Evolutionary conservation across 2,113 vertebrate genomes (phyloP), one percentile per base, ranked within the genome.

Genomic region (Zosterops borbonicus): DNA sequence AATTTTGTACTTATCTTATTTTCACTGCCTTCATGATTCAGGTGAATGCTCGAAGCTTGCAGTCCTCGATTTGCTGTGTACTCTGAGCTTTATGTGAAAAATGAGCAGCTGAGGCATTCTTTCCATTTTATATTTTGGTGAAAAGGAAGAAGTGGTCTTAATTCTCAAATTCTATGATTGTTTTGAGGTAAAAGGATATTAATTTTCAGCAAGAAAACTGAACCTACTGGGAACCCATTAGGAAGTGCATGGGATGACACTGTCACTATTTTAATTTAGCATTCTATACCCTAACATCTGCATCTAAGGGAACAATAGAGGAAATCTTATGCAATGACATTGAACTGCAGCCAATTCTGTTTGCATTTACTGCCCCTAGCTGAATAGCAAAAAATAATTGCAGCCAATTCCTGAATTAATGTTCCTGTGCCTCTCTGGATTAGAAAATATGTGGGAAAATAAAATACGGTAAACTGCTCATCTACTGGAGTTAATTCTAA

Each of bases 371-470:
- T 95, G 93, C 87, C 91, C 60, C 52, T 95, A 67, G 78, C 78
- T 91, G 79, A 97, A 94, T 65, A 89, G 92, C 87, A 96, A 62
- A 83, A 97, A 89, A 92, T 92, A 90, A 96, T 96, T 93, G 83
- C 90, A 93, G 62, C 69, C 90, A 50, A 37, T 95, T 96, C 76
- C 76, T 87, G 88, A 95, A 94, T 97, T 96, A 95, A 94, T 90
- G 88, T 94, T 77, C 79, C 84, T 79, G 83, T 74, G 49, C 71
- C 90, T 90, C 35, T 95, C 76, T 82, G 78, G 91, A 93, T 97
- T 96, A 93, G 91, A 79, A 90, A 76, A 83, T 94, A 86, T 81
- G 90, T 94, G 86, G 63, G 82, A 88, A 93, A 96, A 94, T 94
- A 94, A 83, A 78, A 52, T 87, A 85, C 92, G 67, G 81, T 95